Conservation (phyloP, 2,888 invertebrate species). For the Pristionchus maxplancki region DNA sequence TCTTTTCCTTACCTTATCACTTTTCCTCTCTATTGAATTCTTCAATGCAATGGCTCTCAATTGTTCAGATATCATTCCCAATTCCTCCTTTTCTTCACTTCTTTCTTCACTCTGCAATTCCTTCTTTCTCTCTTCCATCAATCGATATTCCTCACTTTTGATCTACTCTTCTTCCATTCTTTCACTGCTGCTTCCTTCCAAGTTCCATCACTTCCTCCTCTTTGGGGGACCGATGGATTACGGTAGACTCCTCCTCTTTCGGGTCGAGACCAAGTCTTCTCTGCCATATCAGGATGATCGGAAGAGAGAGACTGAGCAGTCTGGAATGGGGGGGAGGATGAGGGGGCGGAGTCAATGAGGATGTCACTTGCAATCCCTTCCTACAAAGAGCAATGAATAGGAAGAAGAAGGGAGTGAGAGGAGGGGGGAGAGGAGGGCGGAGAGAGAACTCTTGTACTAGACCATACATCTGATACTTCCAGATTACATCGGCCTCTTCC, state of each 20-base stretch:
- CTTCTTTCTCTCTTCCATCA: background rate
- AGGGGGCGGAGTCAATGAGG: too few relatives aligned
- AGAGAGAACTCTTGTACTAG: slow-evolving; percentile 61
- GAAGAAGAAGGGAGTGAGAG: slow-evolving; percentile 75
- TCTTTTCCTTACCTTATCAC: background rate
- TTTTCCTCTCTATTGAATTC: slow-evolving; percentile 26
- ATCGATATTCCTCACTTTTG: slow-evolving; percentile 21
- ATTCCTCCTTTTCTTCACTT: slow-evolving; percentile 30
- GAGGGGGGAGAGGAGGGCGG: slow-evolving; percentile 78
- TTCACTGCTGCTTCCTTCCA: slow-evolving; percentile 53
- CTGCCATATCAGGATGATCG: slow-evolving; percentile 54
- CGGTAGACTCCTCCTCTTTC: slow-evolving; percentile 63
- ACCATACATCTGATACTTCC: slow-evolving; percentile 64
- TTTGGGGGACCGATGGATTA: slow-evolving; percentile 72
- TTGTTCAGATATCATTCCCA: slow-evolving; percentile 36
- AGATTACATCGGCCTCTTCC: slow-evolving; percentile 77
- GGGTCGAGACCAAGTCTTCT: slow-evolving; percentile 33
- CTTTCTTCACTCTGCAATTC: slow-evolving; percentile 41
- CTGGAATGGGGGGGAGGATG: background rate
- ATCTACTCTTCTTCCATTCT: slow-evolving; percentile 50
- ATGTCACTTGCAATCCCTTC: slow-evolving; percentile 34
- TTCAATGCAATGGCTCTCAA: slow-evolving; percentile 44
- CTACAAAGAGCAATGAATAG: slow-evolving; percentile 63
- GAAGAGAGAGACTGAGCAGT: slow-evolving; percentile 38
- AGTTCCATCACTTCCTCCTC: slow-evolving; percentile 51